Conservation (phyloP, 2,797 vertebrate species). For the Lutjanus argentimaculatus region DNA sequence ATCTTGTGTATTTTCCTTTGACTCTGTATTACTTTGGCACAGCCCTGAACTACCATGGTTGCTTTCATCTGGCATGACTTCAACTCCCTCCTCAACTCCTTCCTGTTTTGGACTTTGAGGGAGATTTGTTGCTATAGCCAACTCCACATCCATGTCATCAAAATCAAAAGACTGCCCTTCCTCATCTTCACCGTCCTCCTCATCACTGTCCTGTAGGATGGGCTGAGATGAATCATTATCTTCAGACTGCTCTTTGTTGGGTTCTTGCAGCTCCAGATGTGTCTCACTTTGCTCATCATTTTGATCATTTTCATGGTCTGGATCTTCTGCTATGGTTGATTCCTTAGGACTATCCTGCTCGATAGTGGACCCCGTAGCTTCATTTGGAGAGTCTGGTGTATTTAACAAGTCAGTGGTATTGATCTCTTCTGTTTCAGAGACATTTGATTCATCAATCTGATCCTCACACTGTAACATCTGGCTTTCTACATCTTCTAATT, state of each 20-base stretch:
- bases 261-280: background rate
- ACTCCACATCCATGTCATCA: conserved; percentile 78
- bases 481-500: conserved; percentile 4
- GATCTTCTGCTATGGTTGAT: background rate
- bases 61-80: conserved; percentile 42
- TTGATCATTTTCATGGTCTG: conserved; percentile 13
- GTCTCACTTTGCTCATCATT: conserved; percentile 13
- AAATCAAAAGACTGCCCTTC: conserved; percentile 79
- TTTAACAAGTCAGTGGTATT: background rate
- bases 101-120: conserved; percentile 17
- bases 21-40: conserved; percentile 8
- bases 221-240: conserved; percentile 10
- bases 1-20: conserved; percentile 13
- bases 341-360: conserved; percentile 24
- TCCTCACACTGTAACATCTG: conserved; percentile 14
- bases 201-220: conserved; percentile 12
- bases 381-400: conserved; percentile 9
- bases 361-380: background rate
- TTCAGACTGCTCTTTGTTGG: conserved; percentile 26
- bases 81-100: conserved; percentile 44
- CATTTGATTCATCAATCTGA: conserved; percentile 15
- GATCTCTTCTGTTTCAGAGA: conserved; percentile 10
- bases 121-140: conserved; percentile 19
- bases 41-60: background rate
- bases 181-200: conserved; percentile 68